These are phyloP conservation scores for Rosalia funebris DNA, from an alignment of 2,888 invertebrate species.

Conservation along the genomic window DNA sequence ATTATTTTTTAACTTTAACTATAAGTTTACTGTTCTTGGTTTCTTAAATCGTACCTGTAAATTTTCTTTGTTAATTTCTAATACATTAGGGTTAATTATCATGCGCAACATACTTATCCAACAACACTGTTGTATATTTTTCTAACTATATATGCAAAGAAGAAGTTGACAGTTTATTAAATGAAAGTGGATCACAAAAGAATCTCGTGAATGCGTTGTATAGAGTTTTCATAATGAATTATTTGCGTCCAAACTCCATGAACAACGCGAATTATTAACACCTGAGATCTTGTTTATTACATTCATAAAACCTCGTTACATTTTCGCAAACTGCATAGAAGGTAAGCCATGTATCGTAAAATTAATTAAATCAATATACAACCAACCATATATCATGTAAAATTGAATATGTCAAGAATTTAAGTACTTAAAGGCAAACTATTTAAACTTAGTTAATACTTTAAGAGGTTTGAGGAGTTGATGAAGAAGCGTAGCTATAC, in stretches of 20 bases:
- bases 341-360: slow-evolving; percentile 23
- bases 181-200: too few relatives aligned
- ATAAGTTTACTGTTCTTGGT: too few relatives aligned
- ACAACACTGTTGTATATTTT: too few relatives aligned
- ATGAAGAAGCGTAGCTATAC: slow-evolving; percentile 37
- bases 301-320: slow-evolving; percentile 16
- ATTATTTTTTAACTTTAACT: too few relatives aligned
- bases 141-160: too few relatives aligned
- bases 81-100: too few relatives aligned
- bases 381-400: slow-evolving; percentile 22
- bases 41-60: too few relatives aligned
- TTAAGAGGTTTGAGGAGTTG: slow-evolving; percentile 45
- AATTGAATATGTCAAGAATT: slow-evolving; percentile 39
- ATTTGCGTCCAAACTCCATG: slow-evolving; percentile 17
- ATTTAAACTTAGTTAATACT: slow-evolving; percentile 54
- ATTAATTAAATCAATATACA: slow-evolving; percentile 34
- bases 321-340: slow-evolving; percentile 14
- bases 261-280: slow-evolving; percentile 25
- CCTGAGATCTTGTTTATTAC: slow-evolving; percentile 25
- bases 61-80: too few relatives aligned
- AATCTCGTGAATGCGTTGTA: slow-evolving; percentile 1
- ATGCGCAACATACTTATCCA: too few relatives aligned
- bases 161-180: too few relatives aligned
- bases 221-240: slow-evolving; percentile 2
- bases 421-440: slow-evolving; percentile 49